phyloP scores from a whole-genome alignment of 2,888 invertebrate genomes.

The Cantharis lateralis region DNA sequence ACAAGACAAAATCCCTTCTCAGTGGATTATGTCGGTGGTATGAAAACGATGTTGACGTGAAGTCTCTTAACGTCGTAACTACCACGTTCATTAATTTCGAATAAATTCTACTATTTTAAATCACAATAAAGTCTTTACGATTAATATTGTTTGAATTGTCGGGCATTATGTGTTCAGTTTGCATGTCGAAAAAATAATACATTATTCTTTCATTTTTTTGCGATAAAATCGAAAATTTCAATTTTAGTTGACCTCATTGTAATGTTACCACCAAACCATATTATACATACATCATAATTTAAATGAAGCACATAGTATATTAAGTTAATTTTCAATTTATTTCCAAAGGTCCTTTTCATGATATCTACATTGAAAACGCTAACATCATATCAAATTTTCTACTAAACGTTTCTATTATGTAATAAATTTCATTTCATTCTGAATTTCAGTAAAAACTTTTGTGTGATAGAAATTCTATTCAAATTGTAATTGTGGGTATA shows the following conservation, averaged over 20 bases:
- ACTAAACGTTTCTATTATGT: background rate
- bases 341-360: background rate
- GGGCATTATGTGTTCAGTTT: background rate
- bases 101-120: background rate
- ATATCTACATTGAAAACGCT: background rate
- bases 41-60: constrained; percentile 27
- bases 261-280: no score
- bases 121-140: background rate
- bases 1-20: constrained; percentile 27
- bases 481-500: background rate
- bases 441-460: background rate
- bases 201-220: background rate
- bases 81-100: constrained; percentile 5
- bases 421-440: background rate
- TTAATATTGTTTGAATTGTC: background rate
- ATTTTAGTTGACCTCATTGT: background rate
- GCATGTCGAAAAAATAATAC: background rate
- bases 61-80: constrained; percentile 15
- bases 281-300: background rate
- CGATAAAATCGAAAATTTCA: background rate
- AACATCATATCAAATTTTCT: background rate
- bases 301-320: background rate
- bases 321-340: background rate
- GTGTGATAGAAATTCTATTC: background rate
- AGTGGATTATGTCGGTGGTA: constrained; percentile 19